These are phyloP conservation scores for Chorisops tibialis DNA, from an alignment of 2,888 invertebrate genomes.

Conservation along the genomic window DNA sequence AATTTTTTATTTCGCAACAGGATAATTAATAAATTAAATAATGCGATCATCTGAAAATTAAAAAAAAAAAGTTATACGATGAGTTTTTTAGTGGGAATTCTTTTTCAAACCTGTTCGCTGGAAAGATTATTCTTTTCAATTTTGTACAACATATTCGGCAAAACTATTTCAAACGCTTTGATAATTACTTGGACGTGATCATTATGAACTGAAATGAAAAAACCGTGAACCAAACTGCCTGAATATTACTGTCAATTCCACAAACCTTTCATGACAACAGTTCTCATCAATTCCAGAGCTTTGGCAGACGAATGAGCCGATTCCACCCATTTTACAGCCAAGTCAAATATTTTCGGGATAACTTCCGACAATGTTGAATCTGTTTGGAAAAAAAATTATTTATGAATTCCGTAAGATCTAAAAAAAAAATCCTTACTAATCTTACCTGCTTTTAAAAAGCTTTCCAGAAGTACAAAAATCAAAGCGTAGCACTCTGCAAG, in stretches of 20 bases:
- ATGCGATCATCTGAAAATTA: slow-evolving; percentile 39
- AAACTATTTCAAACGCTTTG: slow-evolving; percentile 39
- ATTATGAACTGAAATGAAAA: slow-evolving; percentile 33
- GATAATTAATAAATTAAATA: slow-evolving; percentile 42
- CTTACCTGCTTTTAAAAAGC: slow-evolving; percentile 41
- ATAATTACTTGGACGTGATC: slow-evolving; percentile 40
- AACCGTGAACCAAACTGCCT: neutral
- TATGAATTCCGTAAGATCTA: neutral
- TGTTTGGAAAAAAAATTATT: too few relatives aligned
- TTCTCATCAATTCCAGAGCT: slow-evolving; percentile 43
- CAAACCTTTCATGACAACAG: slow-evolving; percentile 40
- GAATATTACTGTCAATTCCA: too few relatives aligned
- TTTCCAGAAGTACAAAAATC: slow-evolving; percentile 38
- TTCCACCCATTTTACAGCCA: slow-evolving; percentile 43
- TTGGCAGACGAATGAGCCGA: slow-evolving; percentile 43
- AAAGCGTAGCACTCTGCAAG: slow-evolving; percentile 13
- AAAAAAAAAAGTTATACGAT: neutral
- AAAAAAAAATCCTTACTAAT: slow-evolving; percentile 31
- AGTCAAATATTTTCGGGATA: slow-evolving; percentile 42
- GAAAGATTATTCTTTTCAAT: slow-evolving; percentile 43
- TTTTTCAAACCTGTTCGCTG: slow-evolving; percentile 19
- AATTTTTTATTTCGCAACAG: slow-evolving; percentile 45
- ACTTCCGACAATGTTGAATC: neutral
- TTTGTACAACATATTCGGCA: slow-evolving; percentile 41
- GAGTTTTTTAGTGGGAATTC: neutral